Evolutionary conservation across 64 coral and sea anemone genomes (phyloP).

Genomic region (Pocillopora damicornis): DNA sequence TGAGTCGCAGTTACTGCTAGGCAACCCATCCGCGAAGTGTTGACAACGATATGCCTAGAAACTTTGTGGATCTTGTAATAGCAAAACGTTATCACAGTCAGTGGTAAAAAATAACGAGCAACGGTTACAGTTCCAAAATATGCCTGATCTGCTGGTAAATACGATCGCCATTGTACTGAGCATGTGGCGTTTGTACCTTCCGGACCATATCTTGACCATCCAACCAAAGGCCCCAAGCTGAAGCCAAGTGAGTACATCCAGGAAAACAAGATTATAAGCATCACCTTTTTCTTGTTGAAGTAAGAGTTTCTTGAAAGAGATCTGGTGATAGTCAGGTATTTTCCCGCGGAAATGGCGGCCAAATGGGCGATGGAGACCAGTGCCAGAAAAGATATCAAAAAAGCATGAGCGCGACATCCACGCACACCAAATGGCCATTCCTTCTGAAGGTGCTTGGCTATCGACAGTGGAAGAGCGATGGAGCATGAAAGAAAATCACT

Average conservation of each 20-base stretch:
- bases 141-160: background rate
- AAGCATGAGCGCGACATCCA: conserved; percentile 37
- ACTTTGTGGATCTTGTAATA: conserved; percentile 46
- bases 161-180: conserved; percentile 6
- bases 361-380: conserved; percentile 37
- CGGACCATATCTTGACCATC: conserved; percentile 36
- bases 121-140: conserved; percentile 44
- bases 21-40: background rate
- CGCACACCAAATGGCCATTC: conserved; percentile 26
- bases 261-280: background rate
- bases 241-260: conserved; percentile 36
- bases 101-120: conserved; percentile 21
- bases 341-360: conserved; percentile 32
- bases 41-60: background rate
- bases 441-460: background rate
- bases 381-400: conserved; percentile 44
- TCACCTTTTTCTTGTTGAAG: conserved; percentile 7
- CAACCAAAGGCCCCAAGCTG: conserved; percentile 23
- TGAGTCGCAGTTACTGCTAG: background rate
- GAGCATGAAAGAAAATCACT: conserved; percentile 56
- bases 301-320: conserved; percentile 17
- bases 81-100: conserved; percentile 23
- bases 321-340: conserved; percentile 50
- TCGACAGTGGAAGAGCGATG: conserved; percentile 32
- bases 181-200: conserved; percentile 19